phyloP scores from a whole-genome alignment of 2,888 invertebrate species.

The Chrysotoxum bicinctum region DNA sequence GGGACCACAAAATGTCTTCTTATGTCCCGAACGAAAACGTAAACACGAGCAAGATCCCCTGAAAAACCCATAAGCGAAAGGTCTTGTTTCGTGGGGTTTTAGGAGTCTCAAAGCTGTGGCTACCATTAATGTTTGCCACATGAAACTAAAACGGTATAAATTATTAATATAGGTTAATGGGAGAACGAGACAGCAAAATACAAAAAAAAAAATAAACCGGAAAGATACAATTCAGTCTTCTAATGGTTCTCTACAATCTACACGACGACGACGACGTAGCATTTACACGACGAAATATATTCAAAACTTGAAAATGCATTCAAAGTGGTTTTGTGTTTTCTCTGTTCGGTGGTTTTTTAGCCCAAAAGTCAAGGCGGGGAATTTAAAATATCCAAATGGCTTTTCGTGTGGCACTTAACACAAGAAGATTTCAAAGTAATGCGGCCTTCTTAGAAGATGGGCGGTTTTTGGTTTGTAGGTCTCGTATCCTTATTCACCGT shows the following conservation, averaged over 20 bases:
- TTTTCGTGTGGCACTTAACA: slow-evolving; percentile 46
- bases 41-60: not conserved
- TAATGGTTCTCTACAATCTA: slow-evolving; percentile 39
- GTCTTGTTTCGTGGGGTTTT: slow-evolving; percentile 24
- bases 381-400: slow-evolving; percentile 44
- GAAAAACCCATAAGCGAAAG: slow-evolving; percentile 5
- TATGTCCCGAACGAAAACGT: slow-evolving; percentile 24
- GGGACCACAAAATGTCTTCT: slow-evolving; percentile 67
- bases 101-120: slow-evolving; percentile 56
- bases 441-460: slow-evolving; percentile 29
- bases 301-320: slow-evolving; percentile 54
- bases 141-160: slow-evolving; percentile 65
- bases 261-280: not conserved
- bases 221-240: slow-evolving; percentile 30
- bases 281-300: slow-evolving; percentile 24
- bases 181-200: not conserved
- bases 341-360: slow-evolving; percentile 22
- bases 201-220: slow-evolving; percentile 1
- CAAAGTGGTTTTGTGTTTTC: slow-evolving; percentile 39
- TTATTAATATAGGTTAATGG: slow-evolving; percentile 69
- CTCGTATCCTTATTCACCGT: not conserved
- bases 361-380: slow-evolving; percentile 6
- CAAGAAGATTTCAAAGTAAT: slow-evolving; percentile 48
- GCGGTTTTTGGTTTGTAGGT: slow-evolving; percentile 17
- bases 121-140: slow-evolving; percentile 62